A percentile compares a stretch with the other conserved stretches of the same genome.
Conservation (phyloP, 2,888 invertebrate genomes). For the Carpatolechia fugitivella region DNA sequence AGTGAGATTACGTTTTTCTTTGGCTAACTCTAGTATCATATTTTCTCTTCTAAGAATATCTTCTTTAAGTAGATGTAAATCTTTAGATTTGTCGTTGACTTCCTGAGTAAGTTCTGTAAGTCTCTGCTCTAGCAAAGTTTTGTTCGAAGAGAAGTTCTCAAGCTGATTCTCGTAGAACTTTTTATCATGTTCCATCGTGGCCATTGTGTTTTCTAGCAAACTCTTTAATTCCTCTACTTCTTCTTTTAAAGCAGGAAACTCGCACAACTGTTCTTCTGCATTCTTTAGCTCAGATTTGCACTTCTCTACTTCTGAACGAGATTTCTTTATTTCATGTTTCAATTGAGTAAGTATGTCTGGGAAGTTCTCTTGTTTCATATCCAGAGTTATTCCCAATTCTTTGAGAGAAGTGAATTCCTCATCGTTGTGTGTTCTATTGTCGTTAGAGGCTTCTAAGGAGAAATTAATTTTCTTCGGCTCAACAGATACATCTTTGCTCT, state of each 20-base stretch:
- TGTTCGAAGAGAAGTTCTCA: slow-evolving; percentile 74
- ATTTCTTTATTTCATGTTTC: slow-evolving; percentile 76
- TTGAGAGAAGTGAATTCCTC: slow-evolving; percentile 74
- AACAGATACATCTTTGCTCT: slow-evolving; percentile 56
- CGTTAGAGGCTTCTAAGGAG: slow-evolving; percentile 54
- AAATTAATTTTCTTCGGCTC: slow-evolving; percentile 73
- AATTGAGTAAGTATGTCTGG: slow-evolving; percentile 67
- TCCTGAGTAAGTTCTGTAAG: slow-evolving; percentile 78
- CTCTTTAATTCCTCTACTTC: slow-evolving; percentile 70
- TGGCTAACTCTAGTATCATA: slow-evolving; percentile 77
- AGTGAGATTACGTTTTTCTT: slow-evolving; percentile 77
- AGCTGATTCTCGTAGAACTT: slow-evolving; percentile 78
- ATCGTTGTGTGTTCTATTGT: slow-evolving; percentile 55
- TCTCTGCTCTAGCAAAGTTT: slow-evolving; percentile 75
- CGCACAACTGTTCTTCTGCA: slow-evolving; percentile 75
- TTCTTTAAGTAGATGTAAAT: slow-evolving; percentile 74
- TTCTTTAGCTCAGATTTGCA: slow-evolving; percentile 76
- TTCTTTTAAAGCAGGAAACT: slow-evolving; percentile 72
- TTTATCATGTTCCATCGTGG: slow-evolving; percentile 75
- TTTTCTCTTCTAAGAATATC: slow-evolving; percentile 78
- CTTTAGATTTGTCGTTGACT: slow-evolving; percentile 73
- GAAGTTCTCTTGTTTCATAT: slow-evolving; percentile 64
- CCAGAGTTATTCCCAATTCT: slow-evolving; percentile 72
- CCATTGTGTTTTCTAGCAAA: slow-evolving; percentile 70
- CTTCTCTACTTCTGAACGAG: slow-evolving; percentile 74